Base-by-base conservation (phyloP, 2,797 vertebrate species). In the Pangasius sanitwongsei region DNA sequence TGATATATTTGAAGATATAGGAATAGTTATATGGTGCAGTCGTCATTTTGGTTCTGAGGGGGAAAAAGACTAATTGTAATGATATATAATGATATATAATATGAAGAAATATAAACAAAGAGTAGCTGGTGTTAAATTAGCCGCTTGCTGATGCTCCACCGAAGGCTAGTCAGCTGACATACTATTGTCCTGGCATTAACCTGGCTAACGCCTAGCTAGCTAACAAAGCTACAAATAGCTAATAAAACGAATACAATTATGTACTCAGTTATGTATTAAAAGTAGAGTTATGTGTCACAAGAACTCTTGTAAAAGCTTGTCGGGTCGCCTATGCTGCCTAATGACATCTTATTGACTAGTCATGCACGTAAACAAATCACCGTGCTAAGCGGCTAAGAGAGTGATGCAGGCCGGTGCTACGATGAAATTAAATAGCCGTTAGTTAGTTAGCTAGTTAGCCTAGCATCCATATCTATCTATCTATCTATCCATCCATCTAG, bases 1-100 rank as follows among this genome's bases (percentile, higher is more conserved):
- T 99, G 96, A 99, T 99, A 96, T 99, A 99, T 91, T 99, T 99
- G 94, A 99, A 99, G 97, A 99, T 99, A 96, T 99, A 99, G 91
- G 98, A 99, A 93, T 99, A 99, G 95, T 99, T 99, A 96, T 99
- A 99, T 80, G 98, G 98, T 94, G 98, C 98, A 80, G 98, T 98
- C 94, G 98, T 98, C 98, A 99, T 99, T 93, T 95, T 97, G 97
- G 96, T 82, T 83, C 86, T 90, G 59, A 57, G 53, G n/a, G 75
- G 44, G 18, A 25, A 13, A 31, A n/a, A 34, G 23, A 87, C 41
- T 53, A 80, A 41, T 7, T 1, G 55, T 34, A 59, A 41, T 34
- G 1, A 41, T 34, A 4, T n/a, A 72, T 23, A n/a, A 12, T 9
- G 2, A 53, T 25, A 31, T 4, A 72, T 7, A 23, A 55, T 4